These are phyloP conservation scores for Euplexia lucipara DNA, from an alignment of 2,888 invertebrate genomes.

Conservation along the genomic window DNA sequence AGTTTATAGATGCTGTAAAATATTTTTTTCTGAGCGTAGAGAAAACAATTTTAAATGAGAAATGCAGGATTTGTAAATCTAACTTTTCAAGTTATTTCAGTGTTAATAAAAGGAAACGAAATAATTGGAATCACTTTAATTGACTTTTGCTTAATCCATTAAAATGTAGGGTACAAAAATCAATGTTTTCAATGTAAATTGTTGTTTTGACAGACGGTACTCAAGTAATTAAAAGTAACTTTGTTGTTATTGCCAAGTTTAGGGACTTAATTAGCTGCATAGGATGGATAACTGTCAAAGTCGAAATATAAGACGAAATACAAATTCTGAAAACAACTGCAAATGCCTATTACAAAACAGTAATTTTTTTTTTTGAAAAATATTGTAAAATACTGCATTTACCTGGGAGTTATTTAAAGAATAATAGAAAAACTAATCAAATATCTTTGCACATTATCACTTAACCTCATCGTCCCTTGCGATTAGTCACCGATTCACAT, in stretches of 20 bases:
- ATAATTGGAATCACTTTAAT: conserved; percentile 24
- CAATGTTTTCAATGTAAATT: neutral
- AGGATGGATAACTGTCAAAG: neutral
- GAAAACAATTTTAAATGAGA: neutral
- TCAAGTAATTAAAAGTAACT: conserved; percentile 5
- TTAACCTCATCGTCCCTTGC: too few species aligned
- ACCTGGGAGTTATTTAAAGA: too few species aligned
- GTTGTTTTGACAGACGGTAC: neutral
- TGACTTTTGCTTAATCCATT: neutral
- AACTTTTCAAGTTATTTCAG: conserved; percentile 18
- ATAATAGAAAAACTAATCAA: too few species aligned
- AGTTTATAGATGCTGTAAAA: conserved; percentile 14
- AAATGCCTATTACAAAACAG: too few species aligned
- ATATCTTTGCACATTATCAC: too few species aligned
- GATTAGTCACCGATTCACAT: too few species aligned
- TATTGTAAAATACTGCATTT: too few species aligned
- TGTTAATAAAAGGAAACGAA: conserved; percentile 5
- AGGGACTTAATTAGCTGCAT: conserved; percentile 9
- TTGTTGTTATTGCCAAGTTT: neutral
- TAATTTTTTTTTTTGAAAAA: too few species aligned
- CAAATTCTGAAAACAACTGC: too few species aligned
- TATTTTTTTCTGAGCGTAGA: neutral
- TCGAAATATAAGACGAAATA: neutral
- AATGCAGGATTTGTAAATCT: neutral
- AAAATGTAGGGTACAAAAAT: neutral